Base-by-base conservation (phyloP, 2,113 vertebrate species). In the Pipra filicauda region DNA sequence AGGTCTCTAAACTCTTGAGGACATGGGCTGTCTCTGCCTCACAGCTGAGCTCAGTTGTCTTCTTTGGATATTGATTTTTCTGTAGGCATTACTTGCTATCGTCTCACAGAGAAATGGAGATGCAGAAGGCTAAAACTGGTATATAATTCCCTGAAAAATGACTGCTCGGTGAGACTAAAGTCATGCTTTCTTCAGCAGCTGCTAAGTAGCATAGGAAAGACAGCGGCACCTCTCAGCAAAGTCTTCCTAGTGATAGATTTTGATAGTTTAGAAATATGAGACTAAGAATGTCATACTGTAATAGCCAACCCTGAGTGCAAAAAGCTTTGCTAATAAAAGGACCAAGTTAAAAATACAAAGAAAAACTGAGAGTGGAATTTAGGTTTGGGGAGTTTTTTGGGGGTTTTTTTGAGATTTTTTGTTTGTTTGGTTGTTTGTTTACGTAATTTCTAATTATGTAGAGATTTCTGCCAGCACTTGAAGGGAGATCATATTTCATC, bases 51-150 rank as follows among this genome's bases (percentile, higher is more conserved):
- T 88, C 6, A 1, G 26, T 46, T 90, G 49, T 65, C 88, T 93
- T 70, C 64, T 86, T 91, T 49, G 20, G 59, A 51, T 92, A 86
- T 88, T 64, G 72, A 84, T 92, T 92, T 90, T 93, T 55, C 49
- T 72, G 18, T 30, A 93, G 84, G 24, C 37, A 73, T 76, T 76
- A 1, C 23, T 33, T 92, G 64, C 55, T 74, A 86, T 55, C 9
- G 51, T 64, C 59, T 91, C 55, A 77, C 23, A 83, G 46, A 71
- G 31, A 94, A 91, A 90, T 51, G 23, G 51, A 83, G 54, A 88
- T 84, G 31, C 55, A 71, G 51, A 46, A 55, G 16, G 44, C n/a
- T 48, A 71, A 85, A 91, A 54, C 16, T 80, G 43, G 21, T 74
- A 46, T 41, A n/a, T 74, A 91, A 91, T 86, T 89, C 51, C 69